These are phyloP conservation scores for Scaptomyza polygonia DNA, from an alignment of 2,888 invertebrate genomes.

Conservation along the genomic window DNA sequence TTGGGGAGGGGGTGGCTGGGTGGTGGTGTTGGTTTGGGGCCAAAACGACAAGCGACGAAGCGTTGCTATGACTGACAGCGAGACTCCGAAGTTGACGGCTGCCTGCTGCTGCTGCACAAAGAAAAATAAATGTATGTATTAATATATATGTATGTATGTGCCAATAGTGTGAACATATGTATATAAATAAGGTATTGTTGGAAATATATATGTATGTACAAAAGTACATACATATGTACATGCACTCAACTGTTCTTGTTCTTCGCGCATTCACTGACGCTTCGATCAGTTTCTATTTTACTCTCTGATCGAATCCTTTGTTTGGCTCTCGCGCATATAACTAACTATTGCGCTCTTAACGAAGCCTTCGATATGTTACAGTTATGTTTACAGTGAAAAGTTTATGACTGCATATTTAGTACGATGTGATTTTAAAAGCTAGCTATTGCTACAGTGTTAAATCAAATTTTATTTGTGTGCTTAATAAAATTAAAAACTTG, in stretches of 20 bases:
- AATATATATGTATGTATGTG: too few species aligned
- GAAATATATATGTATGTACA: too few species aligned
- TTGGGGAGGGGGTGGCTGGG: neutral
- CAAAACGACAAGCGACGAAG: slow-evolving; percentile 54
- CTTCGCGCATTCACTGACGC: neutral
- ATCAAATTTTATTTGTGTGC: too few species aligned
- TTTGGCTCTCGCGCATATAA: neutral
- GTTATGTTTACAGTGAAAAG: neutral
- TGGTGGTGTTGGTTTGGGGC: neutral
- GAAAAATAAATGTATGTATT: too few species aligned
- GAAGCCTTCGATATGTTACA: neutral
- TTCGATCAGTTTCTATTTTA: neutral
- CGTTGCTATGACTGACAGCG: slow-evolving; percentile 60
- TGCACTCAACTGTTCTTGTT: neutral
- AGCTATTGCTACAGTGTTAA: neutral
- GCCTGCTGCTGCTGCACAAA: slow-evolving; percentile 18
- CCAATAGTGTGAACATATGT: neutral
- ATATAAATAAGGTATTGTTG: too few species aligned
- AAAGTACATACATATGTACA: too few species aligned
- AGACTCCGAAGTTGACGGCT: slow-evolving; percentile 40
- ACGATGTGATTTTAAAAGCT: neutral
- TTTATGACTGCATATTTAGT: neutral
- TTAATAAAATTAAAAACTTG: too few species aligned
- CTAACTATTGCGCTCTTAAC: neutral
- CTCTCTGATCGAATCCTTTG: neutral